These are phyloP conservation scores for Vesta saturnalis DNA, from an alignment of 2,888 invertebrate species.

Conservation along the genomic window DNA sequence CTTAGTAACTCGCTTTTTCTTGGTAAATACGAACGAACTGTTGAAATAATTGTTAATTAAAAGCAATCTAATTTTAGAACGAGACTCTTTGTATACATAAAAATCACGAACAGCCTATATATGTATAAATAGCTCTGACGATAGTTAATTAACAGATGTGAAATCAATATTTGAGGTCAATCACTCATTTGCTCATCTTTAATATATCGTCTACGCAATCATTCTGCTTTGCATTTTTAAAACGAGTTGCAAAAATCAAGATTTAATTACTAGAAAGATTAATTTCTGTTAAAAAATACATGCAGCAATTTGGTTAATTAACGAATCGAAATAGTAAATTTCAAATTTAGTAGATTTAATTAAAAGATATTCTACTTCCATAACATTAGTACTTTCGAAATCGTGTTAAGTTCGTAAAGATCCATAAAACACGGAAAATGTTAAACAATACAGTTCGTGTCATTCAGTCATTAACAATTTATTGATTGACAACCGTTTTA, in stretches of 20 bases:
- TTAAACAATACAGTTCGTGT: no score
- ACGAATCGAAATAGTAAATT: conserved; percentile 7
- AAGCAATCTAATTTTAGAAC: conserved; percentile 9
- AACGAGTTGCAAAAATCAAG: no score
- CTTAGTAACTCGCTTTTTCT: background rate
- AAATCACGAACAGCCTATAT: conserved; percentile 11
- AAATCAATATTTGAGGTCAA: conserved; percentile 19
- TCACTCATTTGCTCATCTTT: conserved; percentile 13
- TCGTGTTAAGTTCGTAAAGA: background rate
- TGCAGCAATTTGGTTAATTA: conserved; percentile 1
- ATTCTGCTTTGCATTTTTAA: background rate
- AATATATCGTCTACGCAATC: background rate
- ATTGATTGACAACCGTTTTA: no score
- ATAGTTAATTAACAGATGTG: conserved; percentile 19
- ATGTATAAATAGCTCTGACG: conserved; percentile 15
- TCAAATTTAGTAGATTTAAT: conserved; percentile 10
- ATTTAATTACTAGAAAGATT: background rate
- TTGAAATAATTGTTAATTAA: conserved; percentile 8
- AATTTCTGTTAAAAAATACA: background rate
- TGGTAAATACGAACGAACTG: background rate
- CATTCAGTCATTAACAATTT: background rate
- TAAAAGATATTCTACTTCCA: background rate
- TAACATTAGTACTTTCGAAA: conserved; percentile 11
- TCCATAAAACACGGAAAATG: background rate
- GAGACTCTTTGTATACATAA: background rate